phyloP scores from a whole-genome alignment of 1,140 invertebrate species.

The Antheraea pernyi region DNA sequence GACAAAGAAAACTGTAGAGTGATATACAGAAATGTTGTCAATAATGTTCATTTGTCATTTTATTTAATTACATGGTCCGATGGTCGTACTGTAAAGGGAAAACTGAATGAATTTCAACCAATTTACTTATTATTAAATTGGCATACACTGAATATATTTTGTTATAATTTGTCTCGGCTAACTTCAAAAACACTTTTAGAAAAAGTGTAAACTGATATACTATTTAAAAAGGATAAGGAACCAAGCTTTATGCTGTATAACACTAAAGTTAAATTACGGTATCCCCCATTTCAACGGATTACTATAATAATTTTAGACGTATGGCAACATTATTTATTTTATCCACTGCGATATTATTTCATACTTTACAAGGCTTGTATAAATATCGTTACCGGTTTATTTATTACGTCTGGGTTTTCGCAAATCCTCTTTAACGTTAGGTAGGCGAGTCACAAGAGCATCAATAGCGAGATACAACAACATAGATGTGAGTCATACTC shows the following conservation, averaged over 20 bases:
- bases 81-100: too few species aligned
- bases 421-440: neutral
- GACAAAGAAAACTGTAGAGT: too few species aligned
- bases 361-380: neutral
- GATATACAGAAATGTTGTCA: too few species aligned
- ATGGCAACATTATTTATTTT: neutral
- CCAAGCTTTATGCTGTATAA: neutral
- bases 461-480: neutral
- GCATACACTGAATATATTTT: too few species aligned
- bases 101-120: too few species aligned
- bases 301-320: neutral
- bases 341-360: neutral
- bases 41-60: too few species aligned
- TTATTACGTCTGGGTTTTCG: conserved; percentile 1
- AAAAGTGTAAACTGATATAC: neutral
- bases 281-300: neutral
- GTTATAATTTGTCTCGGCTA: too few species aligned
- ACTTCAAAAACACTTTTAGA: too few species aligned
- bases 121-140: too few species aligned
- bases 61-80: too few species aligned
- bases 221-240: neutral
- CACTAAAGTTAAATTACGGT: neutral
- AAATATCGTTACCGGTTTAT: neutral
- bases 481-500: neutral
- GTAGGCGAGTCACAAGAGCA: neutral